A percentile compares a stretch with the other conserved stretches of the same genome.
Evolutionary conservation across 2,888 invertebrate genomes (phyloP).

Genomic region (Melinopterus prodromus): DNA sequence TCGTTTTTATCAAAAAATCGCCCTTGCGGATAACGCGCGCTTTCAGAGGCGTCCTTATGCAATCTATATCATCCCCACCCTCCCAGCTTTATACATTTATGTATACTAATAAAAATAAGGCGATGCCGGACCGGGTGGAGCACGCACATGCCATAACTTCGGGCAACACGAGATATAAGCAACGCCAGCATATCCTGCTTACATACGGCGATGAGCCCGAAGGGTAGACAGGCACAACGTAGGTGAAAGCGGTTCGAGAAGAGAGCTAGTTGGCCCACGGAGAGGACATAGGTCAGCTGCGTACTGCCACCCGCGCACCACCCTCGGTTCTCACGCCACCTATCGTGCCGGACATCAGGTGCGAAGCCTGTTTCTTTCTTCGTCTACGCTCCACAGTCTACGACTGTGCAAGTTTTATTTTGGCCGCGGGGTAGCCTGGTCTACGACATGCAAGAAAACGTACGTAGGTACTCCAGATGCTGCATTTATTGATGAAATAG

Average conservation of each 20-base stretch:
- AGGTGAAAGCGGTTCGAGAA: constrained; percentile 25
- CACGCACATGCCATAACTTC: constrained; percentile 35
- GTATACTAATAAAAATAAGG: constrained; percentile 28
- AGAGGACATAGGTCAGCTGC: constrained; percentile 36
- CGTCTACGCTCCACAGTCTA: neutral
- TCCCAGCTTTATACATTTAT: neutral
- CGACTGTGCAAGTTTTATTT: neutral
- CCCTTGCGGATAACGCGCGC: no score
- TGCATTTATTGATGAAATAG: no score
- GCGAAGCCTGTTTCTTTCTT: constrained; percentile 26
- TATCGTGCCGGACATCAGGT: constrained; percentile 29
- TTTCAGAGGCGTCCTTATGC: no score
- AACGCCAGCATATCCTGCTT: constrained; percentile 31
- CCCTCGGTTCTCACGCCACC: constrained; percentile 42
- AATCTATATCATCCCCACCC: no score
- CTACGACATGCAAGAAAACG: neutral
- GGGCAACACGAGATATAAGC: constrained; percentile 30
- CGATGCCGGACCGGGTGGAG: constrained; percentile 20
- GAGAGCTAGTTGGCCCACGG: constrained; percentile 14
- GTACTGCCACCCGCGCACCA: constrained; percentile 43
- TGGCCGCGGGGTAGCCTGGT: neutral
- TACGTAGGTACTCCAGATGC: no score
- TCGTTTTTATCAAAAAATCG: neutral
- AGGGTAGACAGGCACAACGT: constrained; percentile 30
- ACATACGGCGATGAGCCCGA: constrained; percentile 33